Evolutionary conservation across 2,113 vertebrate genomes (phyloP).

Genomic region (Bufo bufo): DNA sequence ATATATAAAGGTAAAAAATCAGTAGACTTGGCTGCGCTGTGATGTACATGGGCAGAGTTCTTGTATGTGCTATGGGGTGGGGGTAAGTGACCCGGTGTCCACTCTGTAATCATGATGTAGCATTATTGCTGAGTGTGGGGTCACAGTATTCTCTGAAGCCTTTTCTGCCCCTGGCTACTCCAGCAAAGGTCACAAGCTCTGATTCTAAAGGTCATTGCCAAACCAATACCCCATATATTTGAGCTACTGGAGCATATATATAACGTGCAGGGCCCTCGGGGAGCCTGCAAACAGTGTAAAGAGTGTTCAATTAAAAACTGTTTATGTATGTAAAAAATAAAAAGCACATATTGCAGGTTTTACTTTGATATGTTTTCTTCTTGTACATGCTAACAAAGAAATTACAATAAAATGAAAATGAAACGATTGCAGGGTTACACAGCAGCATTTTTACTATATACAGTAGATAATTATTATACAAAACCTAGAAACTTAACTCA

Average conservation of each 20-base stretch:
- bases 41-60: neutral
- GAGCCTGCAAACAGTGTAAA: neutral
- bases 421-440: neutral
- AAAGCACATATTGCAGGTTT: neutral
- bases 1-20: neutral
- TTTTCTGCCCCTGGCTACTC: slow-evolving; percentile 13
- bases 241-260: slow-evolving; percentile 33
- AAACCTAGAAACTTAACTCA: too few relatives aligned
- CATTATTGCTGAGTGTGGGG: slow-evolving; percentile 29
- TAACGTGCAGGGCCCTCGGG: neutral
- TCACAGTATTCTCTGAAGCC: slow-evolving; percentile 23
- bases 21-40: neutral
- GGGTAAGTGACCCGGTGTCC: slow-evolving; percentile 19
- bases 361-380: neutral
- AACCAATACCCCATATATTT: slow-evolving; percentile 28
- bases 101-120: slow-evolving; percentile 13
- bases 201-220: slow-evolving; percentile 32
- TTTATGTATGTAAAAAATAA: neutral
- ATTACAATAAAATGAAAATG: neutral
- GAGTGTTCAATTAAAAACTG: neutral
- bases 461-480: too few relatives aligned
- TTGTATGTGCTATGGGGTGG: neutral
- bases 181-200: slow-evolving; percentile 27
- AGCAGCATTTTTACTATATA: too few relatives aligned
- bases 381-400: neutral